Evolutionary conservation across 2,888 invertebrate genomes (phyloP), one percentile per base, ranked within the genome.

Genomic region (Caenorhabditis japonica): DNA sequence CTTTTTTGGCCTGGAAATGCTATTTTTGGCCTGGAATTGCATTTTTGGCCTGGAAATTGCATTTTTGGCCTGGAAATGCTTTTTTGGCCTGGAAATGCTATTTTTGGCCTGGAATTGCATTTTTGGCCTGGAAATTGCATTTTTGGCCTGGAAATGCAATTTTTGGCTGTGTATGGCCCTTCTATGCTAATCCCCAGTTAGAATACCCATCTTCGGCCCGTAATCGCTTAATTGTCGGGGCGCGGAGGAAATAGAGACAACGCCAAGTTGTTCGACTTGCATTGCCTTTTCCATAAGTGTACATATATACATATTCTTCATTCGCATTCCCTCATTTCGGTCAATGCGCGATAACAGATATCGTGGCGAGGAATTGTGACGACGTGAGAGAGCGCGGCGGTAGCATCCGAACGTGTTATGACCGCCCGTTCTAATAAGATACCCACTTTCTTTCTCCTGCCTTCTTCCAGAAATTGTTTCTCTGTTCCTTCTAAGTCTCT

Each of bases 261-360:
- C 47, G 25, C 25, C 43, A n/a, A 15, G 10, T 33, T 33, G n/a
- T 36, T 38, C 51, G 7, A 21, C 38, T 36, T 13, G n/a, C 13
- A 3, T 53, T 43, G 33, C 25, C 47, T 17, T 52, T 30, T 25
- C 51, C 68, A 19, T 49, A 49, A 38, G 25, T 51, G 36, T 44
- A 62, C 53, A 62, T 41, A 55, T 64, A 38, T 64, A 64, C 55
- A 64, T 53, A 43, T 30, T 56, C 56, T 33, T 23, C 23, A 19
- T 44, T 41, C 19, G 21, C 25, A 19, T 44, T 58, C 53, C 41
- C 53, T 58, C 44, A 25, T 44, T 58, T 44, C 36, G 44, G 44
- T 21, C 43, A 30, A 59, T 59, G 52, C 52, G 59, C 68, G 68
- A 68, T 59, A 68, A 68, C 52, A 68, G 68, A 59, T 53, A 59